Percentiles rank a stretch among this genome's conserved stretches.
These are phyloP conservation scores for Tragelaphus oryx DNA, from an alignment of 2,797 vertebrate genomes.

Conservation along the genomic window DNA sequence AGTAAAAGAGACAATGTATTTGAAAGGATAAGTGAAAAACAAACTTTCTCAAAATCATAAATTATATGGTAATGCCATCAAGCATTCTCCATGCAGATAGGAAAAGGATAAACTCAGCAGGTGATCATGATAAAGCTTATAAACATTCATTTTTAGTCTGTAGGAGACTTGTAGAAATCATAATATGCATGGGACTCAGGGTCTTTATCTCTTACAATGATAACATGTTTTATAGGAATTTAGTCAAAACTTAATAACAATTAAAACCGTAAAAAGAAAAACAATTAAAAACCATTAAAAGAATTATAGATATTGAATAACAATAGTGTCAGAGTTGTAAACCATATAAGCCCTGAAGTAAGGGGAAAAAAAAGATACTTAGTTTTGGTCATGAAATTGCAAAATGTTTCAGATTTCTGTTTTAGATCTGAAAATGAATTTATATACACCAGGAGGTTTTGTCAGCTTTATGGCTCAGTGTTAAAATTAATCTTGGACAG, in stretches of 20 bases:
- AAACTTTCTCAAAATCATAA: conserved; percentile 23
- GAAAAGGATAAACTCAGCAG: not conserved
- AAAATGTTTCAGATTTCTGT: conserved; percentile 12
- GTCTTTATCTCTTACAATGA: not conserved
- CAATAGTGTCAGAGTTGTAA: not conserved
- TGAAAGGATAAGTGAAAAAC: conserved; percentile 14
- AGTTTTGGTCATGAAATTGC: not conserved
- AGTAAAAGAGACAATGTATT: not conserved
- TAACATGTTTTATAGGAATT: not conserved
- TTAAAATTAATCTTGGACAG: conserved; percentile 50
- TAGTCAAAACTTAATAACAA: not conserved
- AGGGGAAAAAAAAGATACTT: not conserved
- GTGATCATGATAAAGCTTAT: not conserved
- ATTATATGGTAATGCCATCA: not conserved
- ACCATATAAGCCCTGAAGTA: not conserved
- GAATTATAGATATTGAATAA: not conserved
- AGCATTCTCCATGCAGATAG: not conserved
- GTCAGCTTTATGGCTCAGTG: not conserved
- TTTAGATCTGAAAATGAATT: conserved; percentile 48
- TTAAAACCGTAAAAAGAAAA: conserved; percentile 14
- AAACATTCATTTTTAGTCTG: not conserved
- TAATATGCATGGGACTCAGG: not conserved
- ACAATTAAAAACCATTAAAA: conserved; percentile 1
- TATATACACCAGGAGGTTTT: not conserved
- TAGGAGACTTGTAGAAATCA: not conserved